Conservation (phyloP, 2,113 vertebrate genomes). For the Siniperca chuatsi region DNA sequence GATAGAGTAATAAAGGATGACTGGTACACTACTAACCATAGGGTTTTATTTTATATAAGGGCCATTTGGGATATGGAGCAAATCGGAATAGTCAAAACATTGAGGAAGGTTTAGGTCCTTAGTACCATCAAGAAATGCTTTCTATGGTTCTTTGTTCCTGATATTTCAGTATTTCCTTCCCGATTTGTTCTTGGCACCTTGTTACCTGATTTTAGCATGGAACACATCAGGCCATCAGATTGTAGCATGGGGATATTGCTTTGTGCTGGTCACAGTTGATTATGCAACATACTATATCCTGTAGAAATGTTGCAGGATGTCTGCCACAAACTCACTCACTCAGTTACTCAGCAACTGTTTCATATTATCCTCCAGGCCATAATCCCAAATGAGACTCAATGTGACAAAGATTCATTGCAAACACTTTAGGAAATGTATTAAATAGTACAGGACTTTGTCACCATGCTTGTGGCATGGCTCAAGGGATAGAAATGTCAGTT, state of each 20-base stretch:
- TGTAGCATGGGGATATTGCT: not conserved
- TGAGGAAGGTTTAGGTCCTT: not conserved
- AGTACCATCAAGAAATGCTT: too few species aligned
- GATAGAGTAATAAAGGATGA: conserved; percentile 23
- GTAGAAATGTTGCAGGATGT: conserved; percentile 7
- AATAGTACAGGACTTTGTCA: not conserved
- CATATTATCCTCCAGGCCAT: not conserved
- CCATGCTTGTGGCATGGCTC: not conserved
- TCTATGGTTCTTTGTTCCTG: too few species aligned
- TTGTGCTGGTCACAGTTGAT: conserved; percentile 11
- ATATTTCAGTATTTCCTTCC: too few species aligned
- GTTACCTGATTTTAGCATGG: not conserved
- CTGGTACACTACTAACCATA: not conserved
- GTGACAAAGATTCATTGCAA: not conserved
- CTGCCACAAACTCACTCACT: not conserved
- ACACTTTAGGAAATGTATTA: not conserved
- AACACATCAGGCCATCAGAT: not conserved
- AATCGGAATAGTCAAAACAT: not conserved
- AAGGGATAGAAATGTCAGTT: conserved; percentile 3
- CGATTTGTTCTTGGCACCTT: too few species aligned
- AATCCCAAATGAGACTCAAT: conserved; percentile 18
- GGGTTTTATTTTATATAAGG: not conserved
- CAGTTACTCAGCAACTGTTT: conserved; percentile 9
- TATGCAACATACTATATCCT: not conserved
- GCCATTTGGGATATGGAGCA: not conserved